Percentiles rank a stretch among this genome's conserved stretches.
Conservation (phyloP, 2,797 vertebrate species). For the Balearica regulorum region DNA sequence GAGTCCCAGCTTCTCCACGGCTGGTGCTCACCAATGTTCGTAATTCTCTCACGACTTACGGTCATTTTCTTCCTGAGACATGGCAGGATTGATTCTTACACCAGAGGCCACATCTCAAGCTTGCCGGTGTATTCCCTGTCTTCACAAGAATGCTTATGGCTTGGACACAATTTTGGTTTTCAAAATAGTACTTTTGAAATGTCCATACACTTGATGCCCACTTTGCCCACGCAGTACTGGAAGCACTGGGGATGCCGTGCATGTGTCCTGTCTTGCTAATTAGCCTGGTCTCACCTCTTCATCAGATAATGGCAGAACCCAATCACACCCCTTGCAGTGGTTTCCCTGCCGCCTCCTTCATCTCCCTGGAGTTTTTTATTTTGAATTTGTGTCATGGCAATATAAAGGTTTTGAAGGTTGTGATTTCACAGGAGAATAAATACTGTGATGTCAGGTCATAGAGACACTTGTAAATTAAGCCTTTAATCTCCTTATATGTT, state of each 20-base stretch:
- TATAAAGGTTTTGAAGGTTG: not conserved
- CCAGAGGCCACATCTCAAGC: not conserved
- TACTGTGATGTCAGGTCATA: not conserved
- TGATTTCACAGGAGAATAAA: not conserved
- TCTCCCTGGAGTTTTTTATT: not conserved
- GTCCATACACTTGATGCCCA: fast-evolving
- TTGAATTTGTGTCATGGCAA: not conserved
- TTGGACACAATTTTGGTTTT: not conserved
- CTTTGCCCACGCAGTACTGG: not conserved
- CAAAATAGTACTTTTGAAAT: not conserved
- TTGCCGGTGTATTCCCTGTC: not conserved
- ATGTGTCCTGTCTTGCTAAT: not conserved
- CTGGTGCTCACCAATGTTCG: fast-evolving
- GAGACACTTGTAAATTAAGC: slow-evolving; percentile 50
- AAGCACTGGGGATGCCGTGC: not conserved
- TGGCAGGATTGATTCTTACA: not conserved
- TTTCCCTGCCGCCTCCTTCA: not conserved
- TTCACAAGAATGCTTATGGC: no score
- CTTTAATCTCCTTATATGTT: slow-evolving; percentile 40
- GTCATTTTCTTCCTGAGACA: not conserved
- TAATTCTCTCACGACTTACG: not conserved
- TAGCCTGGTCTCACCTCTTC: not conserved
- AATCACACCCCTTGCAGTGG: not conserved
- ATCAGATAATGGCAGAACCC: not conserved
- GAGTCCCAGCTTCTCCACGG: not conserved